Base-by-base conservation (phyloP, 2,888 invertebrate genomes). In the Biston stratarius region DNA sequence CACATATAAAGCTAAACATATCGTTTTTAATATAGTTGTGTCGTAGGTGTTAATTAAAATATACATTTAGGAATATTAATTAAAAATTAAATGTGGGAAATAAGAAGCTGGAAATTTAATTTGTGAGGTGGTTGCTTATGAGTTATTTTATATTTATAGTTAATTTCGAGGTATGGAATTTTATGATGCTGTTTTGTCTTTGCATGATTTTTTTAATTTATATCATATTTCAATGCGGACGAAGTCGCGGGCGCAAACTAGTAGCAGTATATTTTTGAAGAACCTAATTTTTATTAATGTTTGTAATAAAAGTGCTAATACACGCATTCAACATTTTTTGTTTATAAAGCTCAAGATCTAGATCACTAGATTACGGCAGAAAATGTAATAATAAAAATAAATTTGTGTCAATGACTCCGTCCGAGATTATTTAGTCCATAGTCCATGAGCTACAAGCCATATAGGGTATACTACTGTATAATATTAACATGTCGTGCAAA, bases 351-450 rank as follows among this genome's bases (percentile, higher is more conserved):
- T 44, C 33, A 52, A 52, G 53, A 69, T 69, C 69, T 70, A 69
- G 67, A 67, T 69, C 55, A 64, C 52, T 45, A 56, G 58, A 44
- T 55, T 40, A 33, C 36, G 10, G 61, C 60, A 51, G 67, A 69
- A 74, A 63, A 61, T 70, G 65, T 58, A 61, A 33, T 15, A 71
- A 34, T 45, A 52, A 33, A 65, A 64, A 62, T 42, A 78, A 70
- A 84, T 81, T 77, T 74, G 74, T 83, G 81, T 82, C 82, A 85
- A 83, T 84, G 81, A 74, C 77, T 64, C 66, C 52, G 56, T 52
- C 12, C 58, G 64, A n/a, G 44, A 44, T 47, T 33, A 11, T 61
- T 65, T 67, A 49, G 47, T 61, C 48, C 38, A 9, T 24, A 24
- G 24, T 24, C 24, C 61, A 40, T 56, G 47, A 45, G 44, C 40